Evolutionary conservation across 1,140 invertebrate genomes (phyloP).

Genomic region (Pogonognathellus flavescens): DNA sequence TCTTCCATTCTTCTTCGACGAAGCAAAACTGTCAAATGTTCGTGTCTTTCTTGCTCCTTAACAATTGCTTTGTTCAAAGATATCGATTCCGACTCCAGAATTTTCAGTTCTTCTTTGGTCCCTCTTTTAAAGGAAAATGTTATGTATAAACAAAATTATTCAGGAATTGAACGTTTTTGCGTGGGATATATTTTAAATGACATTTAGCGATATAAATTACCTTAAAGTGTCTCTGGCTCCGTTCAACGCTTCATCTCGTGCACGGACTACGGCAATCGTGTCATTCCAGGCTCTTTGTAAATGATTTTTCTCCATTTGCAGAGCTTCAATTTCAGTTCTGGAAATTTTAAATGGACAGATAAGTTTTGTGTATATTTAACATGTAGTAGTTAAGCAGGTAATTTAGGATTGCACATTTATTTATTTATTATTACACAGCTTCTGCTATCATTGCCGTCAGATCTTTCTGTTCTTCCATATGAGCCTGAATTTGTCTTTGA

Average conservation of each 20-base stretch:
- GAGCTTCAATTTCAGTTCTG: conserved; percentile 78
- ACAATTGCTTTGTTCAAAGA: conserved; percentile 73
- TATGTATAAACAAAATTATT: too few relatives aligned
- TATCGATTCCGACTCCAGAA: conserved; percentile 74
- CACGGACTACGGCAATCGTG: conserved; percentile 78
- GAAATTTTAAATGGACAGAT: too few relatives aligned
- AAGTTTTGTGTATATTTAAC: too few relatives aligned
- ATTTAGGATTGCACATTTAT: neutral
- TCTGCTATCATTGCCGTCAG: conserved; percentile 59
- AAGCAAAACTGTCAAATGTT: conserved; percentile 69
- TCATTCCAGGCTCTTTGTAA: conserved; percentile 81
- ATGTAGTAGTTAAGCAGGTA: too few relatives aligned
- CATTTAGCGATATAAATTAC: too few relatives aligned
- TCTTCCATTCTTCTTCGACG: conserved; percentile 62
- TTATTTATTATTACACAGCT: conserved; percentile 56
- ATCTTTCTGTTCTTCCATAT: conserved; percentile 70
- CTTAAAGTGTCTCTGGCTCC: conserved; percentile 75
- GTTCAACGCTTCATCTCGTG: conserved; percentile 77
- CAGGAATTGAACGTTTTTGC: too few relatives aligned
- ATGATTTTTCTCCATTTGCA: conserved; percentile 78
- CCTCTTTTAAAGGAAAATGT: conserved; percentile 74
- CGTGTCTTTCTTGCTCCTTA: conserved; percentile 71
- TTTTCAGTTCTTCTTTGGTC: conserved; percentile 77
- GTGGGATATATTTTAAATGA: too few relatives aligned
- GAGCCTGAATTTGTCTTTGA: conserved; percentile 64